These are phyloP conservation scores for Ashinkailepas kermadecensis DNA, from an alignment of 2,888 invertebrate species.

Conservation along the genomic window DNA sequence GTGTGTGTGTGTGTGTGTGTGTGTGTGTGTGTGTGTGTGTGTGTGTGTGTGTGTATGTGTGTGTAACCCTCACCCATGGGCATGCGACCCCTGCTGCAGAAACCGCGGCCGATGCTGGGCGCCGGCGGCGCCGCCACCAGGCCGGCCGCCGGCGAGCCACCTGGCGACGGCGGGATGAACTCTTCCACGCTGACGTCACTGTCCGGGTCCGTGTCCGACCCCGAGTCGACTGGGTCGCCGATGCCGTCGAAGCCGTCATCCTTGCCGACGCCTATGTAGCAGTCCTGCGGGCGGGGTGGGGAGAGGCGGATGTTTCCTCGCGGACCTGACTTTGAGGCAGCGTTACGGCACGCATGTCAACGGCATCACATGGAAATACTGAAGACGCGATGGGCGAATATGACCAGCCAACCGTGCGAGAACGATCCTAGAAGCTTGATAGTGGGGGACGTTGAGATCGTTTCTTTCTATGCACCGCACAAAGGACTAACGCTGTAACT, in stretches of 20 bases:
- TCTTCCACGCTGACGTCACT: background rate
- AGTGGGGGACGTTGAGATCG: no score
- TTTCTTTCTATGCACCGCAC: no score
- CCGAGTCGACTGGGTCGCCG: background rate
- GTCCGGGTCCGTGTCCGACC: background rate
- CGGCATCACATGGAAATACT: background rate
- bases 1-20: no score
- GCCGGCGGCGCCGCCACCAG: background rate
- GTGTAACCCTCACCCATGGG: background rate
- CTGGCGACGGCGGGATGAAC: background rate
- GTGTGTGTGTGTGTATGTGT: no score
- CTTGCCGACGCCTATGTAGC: background rate
- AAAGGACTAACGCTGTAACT: no score
- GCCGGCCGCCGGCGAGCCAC: background rate
- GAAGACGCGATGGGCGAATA: background rate
- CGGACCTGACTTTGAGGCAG: no score
- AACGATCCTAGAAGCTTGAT: no score
- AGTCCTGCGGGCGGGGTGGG: background rate
- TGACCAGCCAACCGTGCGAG: background rate
- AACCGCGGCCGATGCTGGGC: background rate
- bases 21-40: no score
- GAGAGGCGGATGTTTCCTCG: background rate
- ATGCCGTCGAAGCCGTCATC: conserved; percentile 2
- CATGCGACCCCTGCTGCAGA: background rate
- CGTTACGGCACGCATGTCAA: background rate